These are phyloP conservation scores for Cololabis saira DNA, from an alignment of 2,113 vertebrate species.

Conservation along the genomic window DNA sequence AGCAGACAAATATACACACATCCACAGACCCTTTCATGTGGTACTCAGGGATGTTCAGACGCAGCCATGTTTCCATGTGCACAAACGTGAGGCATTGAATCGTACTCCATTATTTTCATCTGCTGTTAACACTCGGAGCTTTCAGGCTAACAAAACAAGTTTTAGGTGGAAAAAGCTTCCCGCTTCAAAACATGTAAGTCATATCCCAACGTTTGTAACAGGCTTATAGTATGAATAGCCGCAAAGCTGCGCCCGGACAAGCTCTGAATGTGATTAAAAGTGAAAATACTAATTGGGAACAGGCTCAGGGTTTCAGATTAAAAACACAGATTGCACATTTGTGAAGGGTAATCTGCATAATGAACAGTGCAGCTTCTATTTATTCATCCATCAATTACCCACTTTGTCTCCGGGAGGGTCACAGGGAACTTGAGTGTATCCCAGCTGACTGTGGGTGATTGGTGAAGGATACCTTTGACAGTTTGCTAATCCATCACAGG, in stretches of 20 bases:
- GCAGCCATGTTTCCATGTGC: slow-evolving; percentile 15
- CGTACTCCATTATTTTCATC: slow-evolving; percentile 29
- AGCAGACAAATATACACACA: slow-evolving; percentile 23
- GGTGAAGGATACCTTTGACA: not conserved
- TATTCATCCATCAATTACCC: not conserved
- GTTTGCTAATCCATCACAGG: no score
- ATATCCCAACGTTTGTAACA: slow-evolving; percentile 9
- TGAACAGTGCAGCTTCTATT: not conserved
- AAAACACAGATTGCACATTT: slow-evolving; percentile 1
- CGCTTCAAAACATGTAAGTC: slow-evolving; percentile 28
- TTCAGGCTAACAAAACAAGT: slow-evolving; percentile 26
- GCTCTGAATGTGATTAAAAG: slow-evolving; percentile 10
- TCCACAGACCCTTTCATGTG: slow-evolving; percentile 25
- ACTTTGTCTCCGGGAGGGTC: not conserved
- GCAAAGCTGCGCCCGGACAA: not conserved
- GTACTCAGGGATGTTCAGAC: not conserved
- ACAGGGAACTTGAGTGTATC: not conserved
- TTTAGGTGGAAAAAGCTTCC: not conserved
- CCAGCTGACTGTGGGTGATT: not conserved
- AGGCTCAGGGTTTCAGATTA: slow-evolving; percentile 6
- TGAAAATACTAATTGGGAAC: slow-evolving; percentile 11
- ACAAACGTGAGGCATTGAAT: slow-evolving; percentile 23
- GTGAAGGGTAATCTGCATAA: slow-evolving; percentile 6
- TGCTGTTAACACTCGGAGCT: slow-evolving; percentile 28
- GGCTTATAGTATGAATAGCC: slow-evolving; percentile 26